These are phyloP conservation scores for Phalacrocorax aristotelis DNA, from an alignment of 2,113 vertebrate genomes.

Conservation along the genomic window DNA sequence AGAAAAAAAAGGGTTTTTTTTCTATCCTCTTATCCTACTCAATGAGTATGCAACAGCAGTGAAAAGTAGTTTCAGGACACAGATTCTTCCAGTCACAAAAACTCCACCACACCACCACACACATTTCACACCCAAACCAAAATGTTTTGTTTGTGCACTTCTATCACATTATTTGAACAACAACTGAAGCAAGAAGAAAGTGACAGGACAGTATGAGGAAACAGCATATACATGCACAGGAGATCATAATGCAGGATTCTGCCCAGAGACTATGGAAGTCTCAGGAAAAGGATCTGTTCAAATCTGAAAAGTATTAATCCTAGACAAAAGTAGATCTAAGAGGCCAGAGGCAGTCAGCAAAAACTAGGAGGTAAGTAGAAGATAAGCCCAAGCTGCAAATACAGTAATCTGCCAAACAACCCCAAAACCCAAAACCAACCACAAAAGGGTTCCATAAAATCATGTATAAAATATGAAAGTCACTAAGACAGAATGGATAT, in stretches of 20 bases:
- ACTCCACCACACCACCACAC: not conserved
- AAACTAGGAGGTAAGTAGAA: not conserved
- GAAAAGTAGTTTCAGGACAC: not conserved
- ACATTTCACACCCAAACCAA: not conserved
- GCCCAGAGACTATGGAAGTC: not conserved
- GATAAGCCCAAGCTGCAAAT: not conserved
- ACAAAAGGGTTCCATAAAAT: not conserved
- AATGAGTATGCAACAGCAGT: not conserved
- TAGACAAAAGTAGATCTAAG: not conserved
- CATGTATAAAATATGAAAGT: not conserved
- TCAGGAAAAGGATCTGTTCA: not conserved
- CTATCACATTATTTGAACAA: not conserved
- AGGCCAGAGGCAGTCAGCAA: not conserved
- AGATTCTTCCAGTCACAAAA: not conserved
- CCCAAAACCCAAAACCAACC: no score
- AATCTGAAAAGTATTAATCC: not conserved
- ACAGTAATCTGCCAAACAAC: not conserved
- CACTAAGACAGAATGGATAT: not conserved
- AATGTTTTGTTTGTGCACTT: not conserved
- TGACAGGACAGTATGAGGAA: not conserved
- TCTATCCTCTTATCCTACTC: not conserved
- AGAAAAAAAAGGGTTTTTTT: not conserved
- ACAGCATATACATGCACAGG: fast-evolving
- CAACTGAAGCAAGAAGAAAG: not conserved
- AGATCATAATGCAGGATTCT: not conserved